Base-by-base conservation (phyloP, 2,113 vertebrate species). In the Limnothrissa miodon region DNA sequence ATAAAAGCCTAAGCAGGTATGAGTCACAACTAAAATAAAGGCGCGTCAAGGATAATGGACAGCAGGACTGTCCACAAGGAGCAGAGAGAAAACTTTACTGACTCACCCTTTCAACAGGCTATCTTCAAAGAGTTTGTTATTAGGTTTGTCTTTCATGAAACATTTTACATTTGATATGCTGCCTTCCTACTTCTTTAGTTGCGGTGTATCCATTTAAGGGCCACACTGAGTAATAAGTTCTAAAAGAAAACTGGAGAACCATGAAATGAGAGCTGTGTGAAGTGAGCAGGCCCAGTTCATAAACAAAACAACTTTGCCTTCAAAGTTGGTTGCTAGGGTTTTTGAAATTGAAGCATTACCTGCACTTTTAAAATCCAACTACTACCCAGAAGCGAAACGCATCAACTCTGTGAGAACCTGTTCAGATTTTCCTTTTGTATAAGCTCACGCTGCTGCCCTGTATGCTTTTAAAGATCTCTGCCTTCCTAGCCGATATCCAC, bases 41-140 rank as follows among this genome's bases (percentile, higher is more conserved):
- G 29, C 66, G 25, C 39, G 78, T 56, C 39, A 79, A 70, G 78
- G 84, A 78, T 66, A 81, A 84, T 70, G 56, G 79, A 59, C 25
- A 82, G 62, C 45, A 53, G 5, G 70, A 45, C 39, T 82, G 62
- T 85, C 70, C 25, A 78, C 62, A 78, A 29, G 79, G 51, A 83
- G 44, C 51, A 62, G 51, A 83, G 78, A 21, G 66, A 82, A 78
- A 56, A 81, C 66, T 85, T 80, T 29, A 79, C 81, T 83, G 83
- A 85, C 82, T 84, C 83, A 80, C 80, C 85, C 74, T 78, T 80
- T 84, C 39, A 84, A 74, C 83, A 74, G 85, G 85, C 79, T 80
- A 39, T 21, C 39, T 79, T 83, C 82, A 87, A 82, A 82, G 74
- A 87, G 86, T 83, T 85, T 80, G 83, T 70, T 79, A 81, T 84